Percentiles rank a stretch among this genome's conserved stretches.
These are phyloP conservation scores for Yoshiicerus persimilis DNA, from an alignment of 1,140 invertebrate genomes.

Conservation along the genomic window DNA sequence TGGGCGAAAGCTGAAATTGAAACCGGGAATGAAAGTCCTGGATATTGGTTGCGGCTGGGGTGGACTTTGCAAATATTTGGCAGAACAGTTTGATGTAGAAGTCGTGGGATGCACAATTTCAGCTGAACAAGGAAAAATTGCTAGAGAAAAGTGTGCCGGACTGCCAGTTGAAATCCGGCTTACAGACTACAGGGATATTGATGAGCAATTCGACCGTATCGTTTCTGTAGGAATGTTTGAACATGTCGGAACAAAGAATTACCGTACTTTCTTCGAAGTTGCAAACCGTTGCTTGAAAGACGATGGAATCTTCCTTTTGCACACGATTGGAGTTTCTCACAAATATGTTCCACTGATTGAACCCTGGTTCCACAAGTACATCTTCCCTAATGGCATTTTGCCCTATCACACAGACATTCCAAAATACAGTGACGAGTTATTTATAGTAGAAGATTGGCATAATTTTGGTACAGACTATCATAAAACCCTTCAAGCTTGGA, in stretches of 20 bases:
- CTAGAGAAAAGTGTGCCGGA: slow-evolving; percentile 6
- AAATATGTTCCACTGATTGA: slow-evolving; percentile 35
- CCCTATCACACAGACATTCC: slow-evolving; percentile 30
- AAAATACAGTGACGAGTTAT: slow-evolving; percentile 29
- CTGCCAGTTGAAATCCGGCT: slow-evolving; percentile 41
- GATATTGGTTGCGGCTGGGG: slow-evolving; percentile 35
- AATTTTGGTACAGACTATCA: slow-evolving; percentile 27
- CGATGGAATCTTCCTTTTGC: slow-evolving; percentile 33
- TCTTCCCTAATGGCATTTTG: slow-evolving; percentile 41
- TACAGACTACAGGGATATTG: slow-evolving; percentile 17
- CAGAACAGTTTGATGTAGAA: slow-evolving; percentile 41
- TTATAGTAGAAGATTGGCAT: slow-evolving; percentile 42
- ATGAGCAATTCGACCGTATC: slow-evolving; percentile 34
- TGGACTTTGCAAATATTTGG: slow-evolving; percentile 43
- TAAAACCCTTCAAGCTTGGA: slow-evolving; percentile 27
- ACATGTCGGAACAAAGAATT: slow-evolving; percentile 42
- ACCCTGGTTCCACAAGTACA: slow-evolving; percentile 45
- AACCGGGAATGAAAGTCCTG: slow-evolving; percentile 8
- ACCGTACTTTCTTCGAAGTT: slow-evolving; percentile 40
- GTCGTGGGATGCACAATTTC: slow-evolving; percentile 45
- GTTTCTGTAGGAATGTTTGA: slow-evolving; percentile 45
- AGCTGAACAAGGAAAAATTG: slow-evolving; percentile 34
- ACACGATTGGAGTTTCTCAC: slow-evolving; percentile 33
- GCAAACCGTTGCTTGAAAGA: slow-evolving; percentile 26
- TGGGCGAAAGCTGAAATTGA: background rate